These are phyloP conservation scores for Erpobdella octoculata DNA, from an alignment of 2,888 invertebrate genomes.

Conservation along the genomic window DNA sequence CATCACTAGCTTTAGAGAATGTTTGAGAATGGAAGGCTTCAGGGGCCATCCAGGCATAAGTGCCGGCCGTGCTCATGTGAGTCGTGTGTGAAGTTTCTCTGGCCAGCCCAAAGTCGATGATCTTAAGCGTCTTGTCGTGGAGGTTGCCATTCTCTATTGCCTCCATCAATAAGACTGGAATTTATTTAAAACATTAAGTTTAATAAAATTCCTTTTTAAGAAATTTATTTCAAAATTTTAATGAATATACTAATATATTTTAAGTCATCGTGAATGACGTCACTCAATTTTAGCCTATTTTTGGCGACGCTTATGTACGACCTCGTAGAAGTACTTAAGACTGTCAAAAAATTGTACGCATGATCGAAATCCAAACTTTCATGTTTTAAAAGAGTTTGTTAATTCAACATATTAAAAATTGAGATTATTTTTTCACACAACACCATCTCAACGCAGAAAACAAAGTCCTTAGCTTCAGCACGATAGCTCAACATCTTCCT, in stretches of 20 bases:
- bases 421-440: no score
- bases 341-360: no score
- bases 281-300: no score
- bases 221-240: neutral
- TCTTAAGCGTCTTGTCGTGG: slow-evolving; percentile 83
- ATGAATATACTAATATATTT: neutral
- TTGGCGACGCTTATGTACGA: no score
- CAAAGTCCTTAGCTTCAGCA: no score
- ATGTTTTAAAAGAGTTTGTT: no score
- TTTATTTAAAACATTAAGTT: neutral
- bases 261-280: neutral
- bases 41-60: slow-evolving; percentile 98
- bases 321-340: no score
- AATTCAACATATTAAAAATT: no score
- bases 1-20: slow-evolving; percentile 86
- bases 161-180: slow-evolving; percentile 53
- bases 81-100: slow-evolving; percentile 91
- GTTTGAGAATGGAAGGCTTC: slow-evolving; percentile 84
- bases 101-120: slow-evolving; percentile 92
- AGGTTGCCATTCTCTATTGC: slow-evolving; percentile 59
- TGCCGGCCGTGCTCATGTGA: slow-evolving; percentile 91
- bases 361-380: no score
- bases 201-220: neutral
- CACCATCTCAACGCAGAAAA: no score
- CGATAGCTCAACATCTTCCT: no score